Evolutionary conservation across 2,888 invertebrate genomes (phyloP), one percentile per base, ranked within the genome.

Genomic region (Drosophila merina): DNA sequence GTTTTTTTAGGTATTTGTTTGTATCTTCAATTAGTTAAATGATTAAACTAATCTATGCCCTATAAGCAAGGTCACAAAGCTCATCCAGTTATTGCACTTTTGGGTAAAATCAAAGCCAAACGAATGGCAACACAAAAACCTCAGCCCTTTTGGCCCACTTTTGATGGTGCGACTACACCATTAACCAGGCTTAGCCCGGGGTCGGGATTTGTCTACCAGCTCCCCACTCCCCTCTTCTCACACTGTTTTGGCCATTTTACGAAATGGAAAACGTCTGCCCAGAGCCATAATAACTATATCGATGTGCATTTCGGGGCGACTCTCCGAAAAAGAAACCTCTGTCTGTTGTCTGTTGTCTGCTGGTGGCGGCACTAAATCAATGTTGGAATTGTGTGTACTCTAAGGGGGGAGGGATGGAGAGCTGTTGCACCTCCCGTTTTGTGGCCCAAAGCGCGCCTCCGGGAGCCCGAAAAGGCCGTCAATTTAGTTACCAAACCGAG

Each of bases 401-500:
- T 4, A 3, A 1, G 25, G 9, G 4, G 3, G 10, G 8, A 9
- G 42, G 20, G 7, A 9, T n/a, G n/a, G 40, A 9, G 42, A 9
- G n/a, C 0, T 1, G 20, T 2, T 20, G 20, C 20, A 20, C 20
- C 20, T 20, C 20, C 20, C n/a, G 12, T 5, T 5, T 4, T 5
- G n/a, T n/a, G 36, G n/a, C 45, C 40, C 40, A 28, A 40, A 42
- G 40, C 25, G 20, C 31, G 10, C 10, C 40, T 20, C 44, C 31
- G 33, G 33, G 36, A 6, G 42, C 44, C 44, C 31, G 30, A 10
- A 38, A n/a, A 36, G 54, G 62, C 62, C 51, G 72, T 72, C 69
- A 76, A 79, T 80, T 78, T 69, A 50, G 78, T 78, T 68, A 73
- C 75, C 79, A 81, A 70, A 75, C 63, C 66, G 54, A 33, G 51